These are phyloP conservation scores for Ornithoptera alexandrae DNA, from an alignment of 2,888 invertebrate species.

Conservation along the genomic window DNA sequence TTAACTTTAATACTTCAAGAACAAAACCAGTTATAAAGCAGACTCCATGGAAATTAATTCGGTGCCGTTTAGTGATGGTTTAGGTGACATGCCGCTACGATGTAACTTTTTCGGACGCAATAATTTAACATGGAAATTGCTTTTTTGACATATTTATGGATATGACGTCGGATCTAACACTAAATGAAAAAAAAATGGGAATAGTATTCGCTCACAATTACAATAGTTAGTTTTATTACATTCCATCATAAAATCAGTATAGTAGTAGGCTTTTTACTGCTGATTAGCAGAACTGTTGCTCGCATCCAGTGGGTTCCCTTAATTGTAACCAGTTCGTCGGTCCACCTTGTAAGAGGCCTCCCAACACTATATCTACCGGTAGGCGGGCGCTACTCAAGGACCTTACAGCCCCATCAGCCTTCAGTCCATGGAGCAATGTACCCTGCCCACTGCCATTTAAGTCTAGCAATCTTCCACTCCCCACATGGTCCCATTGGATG, in stretches of 20 bases:
- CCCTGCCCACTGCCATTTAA: too few relatives aligned
- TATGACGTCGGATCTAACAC: slow-evolving; percentile 8
- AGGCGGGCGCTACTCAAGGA: too few relatives aligned
- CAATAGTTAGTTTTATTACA: neutral
- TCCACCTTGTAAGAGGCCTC: too few relatives aligned
- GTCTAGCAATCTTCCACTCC: too few relatives aligned
- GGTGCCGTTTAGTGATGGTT: slow-evolving; percentile 54
- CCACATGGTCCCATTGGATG: too few relatives aligned
- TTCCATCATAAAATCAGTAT: neutral
- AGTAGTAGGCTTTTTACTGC: too few relatives aligned
- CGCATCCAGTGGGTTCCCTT: too few relatives aligned
- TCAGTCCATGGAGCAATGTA: too few relatives aligned
- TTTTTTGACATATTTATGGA: slow-evolving; percentile 24
- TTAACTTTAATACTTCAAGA: slow-evolving; percentile 7
- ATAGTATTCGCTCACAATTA: neutral
- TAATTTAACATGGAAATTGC: slow-evolving; percentile 25
- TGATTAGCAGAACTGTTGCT: too few relatives aligned
- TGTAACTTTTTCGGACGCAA: slow-evolving; percentile 40
- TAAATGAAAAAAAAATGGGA: slow-evolving; percentile 22
- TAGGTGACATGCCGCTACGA: slow-evolving; percentile 54
- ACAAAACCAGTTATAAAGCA: slow-evolving; percentile 26
- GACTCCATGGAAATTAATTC: slow-evolving; percentile 52
- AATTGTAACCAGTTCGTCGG: too few relatives aligned
- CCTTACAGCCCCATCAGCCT: too few relatives aligned
- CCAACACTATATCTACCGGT: too few relatives aligned